A percentile compares a stretch with the other conserved stretches of the same genome.
These are phyloP conservation scores for Drosophila bifasciata DNA, from an alignment of 1,140 invertebrate genomes.

Conservation along the genomic window DNA sequence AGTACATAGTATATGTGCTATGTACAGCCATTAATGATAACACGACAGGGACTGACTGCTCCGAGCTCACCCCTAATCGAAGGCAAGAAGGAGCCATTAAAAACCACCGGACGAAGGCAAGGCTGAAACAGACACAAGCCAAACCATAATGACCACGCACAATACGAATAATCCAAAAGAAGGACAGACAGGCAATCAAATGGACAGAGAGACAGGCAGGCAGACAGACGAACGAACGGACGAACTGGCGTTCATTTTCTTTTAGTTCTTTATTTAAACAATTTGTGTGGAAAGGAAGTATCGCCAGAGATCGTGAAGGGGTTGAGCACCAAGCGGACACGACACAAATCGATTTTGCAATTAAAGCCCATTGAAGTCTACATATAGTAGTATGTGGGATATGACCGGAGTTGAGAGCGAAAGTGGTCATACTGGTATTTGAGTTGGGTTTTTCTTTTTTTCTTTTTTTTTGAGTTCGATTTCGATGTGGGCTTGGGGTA, in stretches of 20 bases:
- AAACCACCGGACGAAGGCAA: slow-evolving; percentile 24
- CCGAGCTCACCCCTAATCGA: slow-evolving; percentile 26
- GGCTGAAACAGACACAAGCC: slow-evolving; percentile 21
- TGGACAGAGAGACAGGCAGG: slow-evolving; percentile 15
- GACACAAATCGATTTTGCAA: slow-evolving; percentile 78
- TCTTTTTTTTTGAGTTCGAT: slow-evolving; percentile 13
- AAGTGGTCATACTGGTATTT: slow-evolving; percentile 62
- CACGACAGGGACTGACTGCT: slow-evolving; percentile 20
- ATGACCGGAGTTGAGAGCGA: slow-evolving; percentile 54
- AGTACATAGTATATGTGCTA: slow-evolving; percentile 7
- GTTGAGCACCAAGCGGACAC: slow-evolving; percentile 51
- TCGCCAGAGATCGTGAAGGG: slow-evolving; percentile 34
- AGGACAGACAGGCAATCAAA: slow-evolving; percentile 12
- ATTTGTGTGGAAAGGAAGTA: slow-evolving; percentile 40
- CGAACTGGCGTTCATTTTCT: slow-evolving; percentile 26
- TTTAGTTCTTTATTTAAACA: slow-evolving; percentile 59
- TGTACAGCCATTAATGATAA: slow-evolving; percentile 51
- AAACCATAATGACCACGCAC: slow-evolving; percentile 75
- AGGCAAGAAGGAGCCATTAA: slow-evolving; percentile 43
- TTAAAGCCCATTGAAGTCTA: slow-evolving; percentile 67
- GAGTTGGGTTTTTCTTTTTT: slow-evolving; percentile 22
- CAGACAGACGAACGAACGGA: slow-evolving; percentile 12
- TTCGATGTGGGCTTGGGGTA: slow-evolving; percentile 1
- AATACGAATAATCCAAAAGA: slow-evolving; percentile 44
- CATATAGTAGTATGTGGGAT: slow-evolving; percentile 16